Conservation (phyloP, 2,113 vertebrate species). For the Hypocryptadius cinnamomeus region DNA sequence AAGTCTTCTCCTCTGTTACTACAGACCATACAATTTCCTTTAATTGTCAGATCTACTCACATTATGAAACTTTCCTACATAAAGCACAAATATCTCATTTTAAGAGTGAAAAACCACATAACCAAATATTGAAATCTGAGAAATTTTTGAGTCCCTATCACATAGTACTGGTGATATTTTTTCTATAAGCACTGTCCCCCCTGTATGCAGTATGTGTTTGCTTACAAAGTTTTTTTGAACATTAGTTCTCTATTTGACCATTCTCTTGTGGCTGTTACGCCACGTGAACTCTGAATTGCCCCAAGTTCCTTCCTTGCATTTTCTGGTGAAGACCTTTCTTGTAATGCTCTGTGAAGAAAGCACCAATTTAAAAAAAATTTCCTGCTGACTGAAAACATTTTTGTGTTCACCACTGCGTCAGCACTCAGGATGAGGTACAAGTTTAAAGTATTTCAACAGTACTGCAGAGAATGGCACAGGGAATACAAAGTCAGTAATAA, state of each 20-base stretch:
- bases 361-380: neutral
- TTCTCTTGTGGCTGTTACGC: neutral
- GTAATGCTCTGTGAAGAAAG: neutral
- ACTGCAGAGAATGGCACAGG: neutral
- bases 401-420: neutral
- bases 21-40: neutral
- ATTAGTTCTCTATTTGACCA: neutral
- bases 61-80: neutral
- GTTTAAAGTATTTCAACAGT: neutral
- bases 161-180: neutral
- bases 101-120: neutral
- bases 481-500: neutral
- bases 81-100: neutral
- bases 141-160: neutral
- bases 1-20: neutral
- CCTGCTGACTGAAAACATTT: neutral
- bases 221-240: neutral
- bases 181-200: neutral
- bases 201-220: neutral
- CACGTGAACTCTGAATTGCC: neutral
- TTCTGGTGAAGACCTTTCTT: neutral
- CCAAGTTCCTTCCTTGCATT: neutral
- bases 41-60: neutral
- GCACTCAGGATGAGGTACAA: neutral
- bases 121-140: neutral